Base-by-base conservation (phyloP, 1,140 invertebrate genomes). In the Apis dorsata region DNA sequence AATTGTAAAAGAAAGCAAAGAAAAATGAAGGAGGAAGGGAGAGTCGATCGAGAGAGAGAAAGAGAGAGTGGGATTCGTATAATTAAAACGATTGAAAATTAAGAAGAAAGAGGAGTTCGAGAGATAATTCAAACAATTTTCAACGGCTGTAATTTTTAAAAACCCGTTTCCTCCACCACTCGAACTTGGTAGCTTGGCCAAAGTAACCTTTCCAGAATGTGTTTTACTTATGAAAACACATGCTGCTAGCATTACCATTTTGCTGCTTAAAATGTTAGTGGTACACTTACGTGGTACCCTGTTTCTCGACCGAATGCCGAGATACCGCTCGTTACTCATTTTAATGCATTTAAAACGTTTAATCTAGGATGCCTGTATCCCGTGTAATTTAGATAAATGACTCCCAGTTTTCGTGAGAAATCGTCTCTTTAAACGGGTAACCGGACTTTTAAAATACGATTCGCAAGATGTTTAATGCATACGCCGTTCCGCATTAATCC, bases 11-110 rank as follows among this genome's bases (percentile, higher is more conserved):
- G 59, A 4, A 59, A 19, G 5, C n/a, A 7, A 17, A 17, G 55
- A 59, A 2, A 15, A 57, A 55, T 28, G 10, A 17, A 5, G 34
- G 19, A 68, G 28, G 24, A 59, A 0, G 55, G 28, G 34, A 19
- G 3, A 4, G 34, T 34, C 34, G 34, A 34, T 34, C 34, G 34
- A 34, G 34, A 2, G 34, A 34, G 51, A 3, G 8, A 51, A 13
- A 24, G 34, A 34, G 51, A 3, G 8, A 51, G n/a, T 0, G n/a
- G 62, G 15, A 21, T 28, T 55, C 21, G 74, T 34, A 55, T 71
- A 78, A 83, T 83, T 83, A 63, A 83, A 83, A 71, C 49, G 75
- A 79, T 71, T 21, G 66, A 34, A 63, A 44, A 55, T 78, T 24
- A 13, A 21, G 57, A 60, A 70, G 57, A 11, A 63, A 21, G 17